Evolutionary conservation across 2,113 vertebrate genomes (phyloP).

Genomic region (Pterophyllum scalare): DNA sequence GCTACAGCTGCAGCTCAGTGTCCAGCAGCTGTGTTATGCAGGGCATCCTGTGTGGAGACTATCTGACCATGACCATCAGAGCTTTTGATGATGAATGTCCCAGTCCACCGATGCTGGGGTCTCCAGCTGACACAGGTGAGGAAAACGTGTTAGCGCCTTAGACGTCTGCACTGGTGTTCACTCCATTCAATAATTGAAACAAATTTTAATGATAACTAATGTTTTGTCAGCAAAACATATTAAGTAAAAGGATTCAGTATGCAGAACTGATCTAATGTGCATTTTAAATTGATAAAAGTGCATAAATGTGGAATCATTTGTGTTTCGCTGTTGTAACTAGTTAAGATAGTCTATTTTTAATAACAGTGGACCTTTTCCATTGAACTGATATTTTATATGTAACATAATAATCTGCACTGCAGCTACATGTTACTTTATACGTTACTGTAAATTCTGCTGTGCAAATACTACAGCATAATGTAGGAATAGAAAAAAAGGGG

Average conservation of each 20-base stretch:
- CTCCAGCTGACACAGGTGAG: slow-evolving; percentile 77
- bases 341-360: neutral
- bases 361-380: neutral
- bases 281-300: neutral
- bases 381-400: neutral
- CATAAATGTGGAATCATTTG: neutral
- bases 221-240: neutral
- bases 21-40: slow-evolving; percentile 78
- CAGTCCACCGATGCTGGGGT: slow-evolving; percentile 65
- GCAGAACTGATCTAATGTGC: neutral
- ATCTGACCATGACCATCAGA: slow-evolving; percentile 74
- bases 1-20: slow-evolving; percentile 78
- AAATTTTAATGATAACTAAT: neutral
- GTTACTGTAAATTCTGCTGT: neutral
- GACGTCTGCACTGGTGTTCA: neutral
- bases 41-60: slow-evolving; percentile 77
- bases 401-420: neutral
- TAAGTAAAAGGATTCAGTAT: neutral
- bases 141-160: neutral
- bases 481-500: too few relatives aligned
- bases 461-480: neutral
- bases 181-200: neutral
- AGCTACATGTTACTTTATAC: neutral
- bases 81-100: slow-evolving; percentile 77
- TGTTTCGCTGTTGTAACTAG: neutral